These are phyloP conservation scores for Taenaris catops DNA, from an alignment of 2,888 invertebrate genomes.

Conservation along the genomic window DNA sequence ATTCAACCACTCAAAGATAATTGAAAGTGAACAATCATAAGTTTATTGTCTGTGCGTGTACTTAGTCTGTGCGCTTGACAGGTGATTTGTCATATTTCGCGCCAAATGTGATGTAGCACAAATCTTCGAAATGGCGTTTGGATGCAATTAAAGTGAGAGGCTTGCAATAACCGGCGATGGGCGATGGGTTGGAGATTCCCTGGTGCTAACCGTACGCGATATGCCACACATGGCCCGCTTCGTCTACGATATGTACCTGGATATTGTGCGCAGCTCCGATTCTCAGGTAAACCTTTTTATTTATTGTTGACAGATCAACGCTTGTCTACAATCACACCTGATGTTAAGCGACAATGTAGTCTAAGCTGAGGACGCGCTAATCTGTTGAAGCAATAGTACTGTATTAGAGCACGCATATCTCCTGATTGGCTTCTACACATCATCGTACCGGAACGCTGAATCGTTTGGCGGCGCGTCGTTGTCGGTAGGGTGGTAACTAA, in stretches of 20 bases:
- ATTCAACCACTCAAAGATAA: too few relatives aligned
- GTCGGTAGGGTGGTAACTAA: too few relatives aligned
- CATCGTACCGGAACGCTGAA: too few relatives aligned
- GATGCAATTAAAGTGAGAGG: conserved; percentile 58
- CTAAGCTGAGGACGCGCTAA: too few relatives aligned
- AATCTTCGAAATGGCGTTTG: conserved; percentile 64
- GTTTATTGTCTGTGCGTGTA: background rate
- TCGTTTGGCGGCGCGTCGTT: too few relatives aligned
- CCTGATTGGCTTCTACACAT: too few relatives aligned
- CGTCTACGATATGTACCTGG: conserved; percentile 95
- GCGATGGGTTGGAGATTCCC: conserved; percentile 40
- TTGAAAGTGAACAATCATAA: too few relatives aligned
- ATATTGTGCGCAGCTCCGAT: conserved; percentile 79
- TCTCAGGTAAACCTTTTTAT: conserved; percentile 3
- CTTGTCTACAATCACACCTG: too few relatives aligned
- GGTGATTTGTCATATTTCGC: conserved; percentile 56
- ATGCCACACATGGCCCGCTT: conserved; percentile 98
- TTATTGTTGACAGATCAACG: too few relatives aligned
- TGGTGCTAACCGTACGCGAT: conserved; percentile 84
- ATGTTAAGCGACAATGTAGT: too few relatives aligned
- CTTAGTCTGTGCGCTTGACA: conserved; percentile 23
- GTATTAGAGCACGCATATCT: too few relatives aligned
- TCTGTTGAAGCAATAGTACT: too few relatives aligned
- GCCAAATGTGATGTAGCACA: conserved; percentile 67
- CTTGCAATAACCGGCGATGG: conserved; percentile 67